Evolutionary conservation across 1,140 invertebrate species (phyloP).

Genomic region (Spodoptera frugiperda): DNA sequence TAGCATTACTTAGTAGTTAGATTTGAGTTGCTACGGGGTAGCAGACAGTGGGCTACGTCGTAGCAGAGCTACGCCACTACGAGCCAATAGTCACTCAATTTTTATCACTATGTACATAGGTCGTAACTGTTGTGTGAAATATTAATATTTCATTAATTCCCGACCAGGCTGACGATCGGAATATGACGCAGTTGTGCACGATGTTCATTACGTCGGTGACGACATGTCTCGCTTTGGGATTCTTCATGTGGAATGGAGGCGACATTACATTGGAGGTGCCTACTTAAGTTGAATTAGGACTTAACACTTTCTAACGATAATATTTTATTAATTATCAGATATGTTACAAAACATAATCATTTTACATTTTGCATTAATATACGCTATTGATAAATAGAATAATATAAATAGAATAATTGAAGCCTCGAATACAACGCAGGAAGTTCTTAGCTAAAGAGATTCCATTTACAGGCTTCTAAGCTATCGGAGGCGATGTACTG

Average conservation of each 20-base stretch:
- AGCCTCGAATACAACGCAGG: no score
- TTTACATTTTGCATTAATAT: no score
- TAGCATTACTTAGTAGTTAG: no score
- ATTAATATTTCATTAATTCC: background rate
- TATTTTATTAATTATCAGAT: no score
- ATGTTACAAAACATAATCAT: no score
- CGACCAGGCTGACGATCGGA: background rate
- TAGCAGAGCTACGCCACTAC: background rate
- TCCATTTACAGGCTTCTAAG: slow-evolving; percentile 34
- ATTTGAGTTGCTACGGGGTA: background rate
- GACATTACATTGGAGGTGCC: slow-evolving; percentile 65
- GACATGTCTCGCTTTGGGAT: slow-evolving; percentile 33
- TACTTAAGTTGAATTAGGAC: no score
- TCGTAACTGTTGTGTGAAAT: no score
- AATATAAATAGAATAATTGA: no score
- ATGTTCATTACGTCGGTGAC: background rate
- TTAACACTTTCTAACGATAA: no score
- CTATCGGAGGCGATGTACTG: slow-evolving; percentile 44
- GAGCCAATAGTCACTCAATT: background rate
- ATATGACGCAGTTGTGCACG: background rate
- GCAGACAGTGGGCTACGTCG: background rate
- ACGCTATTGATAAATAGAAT: no score
- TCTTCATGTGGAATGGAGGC: slow-evolving; percentile 69
- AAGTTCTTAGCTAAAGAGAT: no score
- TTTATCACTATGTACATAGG: no score